These are phyloP conservation scores for Acropora tenuis DNA, from an alignment of 64 coral and sea anemone genomes.

Conservation along the genomic window DNA sequence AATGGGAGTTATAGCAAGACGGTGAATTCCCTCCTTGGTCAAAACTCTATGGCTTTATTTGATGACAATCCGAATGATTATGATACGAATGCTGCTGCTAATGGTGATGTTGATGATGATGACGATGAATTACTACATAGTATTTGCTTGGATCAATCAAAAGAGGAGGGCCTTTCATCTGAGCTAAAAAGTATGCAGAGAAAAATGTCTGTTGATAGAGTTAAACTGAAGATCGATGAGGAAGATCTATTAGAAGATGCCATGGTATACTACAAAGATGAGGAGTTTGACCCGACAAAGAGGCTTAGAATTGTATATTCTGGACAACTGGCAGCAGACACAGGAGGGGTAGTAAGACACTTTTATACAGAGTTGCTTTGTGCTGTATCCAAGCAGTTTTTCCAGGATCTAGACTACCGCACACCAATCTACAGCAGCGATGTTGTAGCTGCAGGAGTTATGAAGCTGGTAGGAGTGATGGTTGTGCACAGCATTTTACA, in stretches of 20 bases:
- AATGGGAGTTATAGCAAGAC: slow-evolving; percentile 41
- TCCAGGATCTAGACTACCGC: slow-evolving; percentile 33
- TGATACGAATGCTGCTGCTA: background rate
- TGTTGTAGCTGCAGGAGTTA: slow-evolving; percentile 48
- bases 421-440: slow-evolving; percentile 48
- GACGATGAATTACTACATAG: slow-evolving; percentile 18
- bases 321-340: slow-evolving; percentile 54
- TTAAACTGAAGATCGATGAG: slow-evolving; percentile 36
- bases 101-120: slow-evolving; percentile 7
- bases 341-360: slow-evolving; percentile 51
- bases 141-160: slow-evolving; percentile 8
- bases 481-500: slow-evolving; percentile 58
- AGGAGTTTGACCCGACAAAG: slow-evolving; percentile 56
- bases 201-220: slow-evolving; percentile 34
- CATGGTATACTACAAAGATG: slow-evolving; percentile 38
- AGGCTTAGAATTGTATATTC: slow-evolving; percentile 23
- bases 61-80: background rate
- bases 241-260: slow-evolving; percentile 63
- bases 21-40: background rate
- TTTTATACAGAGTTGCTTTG: slow-evolving; percentile 51
- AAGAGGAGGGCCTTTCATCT: slow-evolving; percentile 6
- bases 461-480: slow-evolving; percentile 40
- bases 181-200: slow-evolving; percentile 18
- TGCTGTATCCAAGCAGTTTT: slow-evolving; percentile 43
- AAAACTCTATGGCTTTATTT: slow-evolving; percentile 20